These are phyloP conservation scores for Hoplostethus atlanticus DNA, from an alignment of 2,797 vertebrate genomes.

Conservation along the genomic window DNA sequence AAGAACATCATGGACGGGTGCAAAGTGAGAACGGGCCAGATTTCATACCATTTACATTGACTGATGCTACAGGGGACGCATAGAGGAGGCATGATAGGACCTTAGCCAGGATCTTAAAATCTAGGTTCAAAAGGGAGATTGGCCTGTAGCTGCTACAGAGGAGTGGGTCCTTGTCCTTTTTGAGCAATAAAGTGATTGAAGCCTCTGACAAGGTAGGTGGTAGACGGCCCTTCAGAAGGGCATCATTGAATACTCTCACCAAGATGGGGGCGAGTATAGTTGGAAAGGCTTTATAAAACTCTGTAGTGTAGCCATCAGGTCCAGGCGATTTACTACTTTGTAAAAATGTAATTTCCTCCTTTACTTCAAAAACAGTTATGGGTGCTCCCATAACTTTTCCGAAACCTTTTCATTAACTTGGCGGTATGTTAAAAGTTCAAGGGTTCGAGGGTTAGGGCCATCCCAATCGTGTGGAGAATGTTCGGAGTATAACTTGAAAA, in stretches of 20 bases:
- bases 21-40: not conserved
- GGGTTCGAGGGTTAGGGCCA: not conserved
- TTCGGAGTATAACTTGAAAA: too few species aligned
- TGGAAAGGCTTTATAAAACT: slow-evolving; percentile 5
- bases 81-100: not conserved
- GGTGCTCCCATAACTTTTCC: not conserved
- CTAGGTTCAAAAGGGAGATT: not conserved
- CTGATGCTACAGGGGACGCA: not conserved
- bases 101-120: not conserved
- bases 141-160: not conserved
- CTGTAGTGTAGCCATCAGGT: slow-evolving; percentile 6
- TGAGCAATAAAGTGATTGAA: too few species aligned
- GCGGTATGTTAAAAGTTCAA: not conserved
- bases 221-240: not conserved
- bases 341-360: slow-evolving; percentile 4
- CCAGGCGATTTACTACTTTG: slow-evolving; percentile 16
- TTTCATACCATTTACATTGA: not conserved
- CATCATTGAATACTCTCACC: not conserved
- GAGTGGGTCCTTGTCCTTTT: too few species aligned
- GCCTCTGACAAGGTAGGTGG: not conserved
- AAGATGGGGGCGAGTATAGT: not conserved
- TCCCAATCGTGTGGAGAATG: too few species aligned
- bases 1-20: not conserved
- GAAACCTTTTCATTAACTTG: not conserved
- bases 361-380: not conserved